phyloP scores from a whole-genome alignment of 2,888 invertebrate species.

The Odontothrips loti region DNA sequence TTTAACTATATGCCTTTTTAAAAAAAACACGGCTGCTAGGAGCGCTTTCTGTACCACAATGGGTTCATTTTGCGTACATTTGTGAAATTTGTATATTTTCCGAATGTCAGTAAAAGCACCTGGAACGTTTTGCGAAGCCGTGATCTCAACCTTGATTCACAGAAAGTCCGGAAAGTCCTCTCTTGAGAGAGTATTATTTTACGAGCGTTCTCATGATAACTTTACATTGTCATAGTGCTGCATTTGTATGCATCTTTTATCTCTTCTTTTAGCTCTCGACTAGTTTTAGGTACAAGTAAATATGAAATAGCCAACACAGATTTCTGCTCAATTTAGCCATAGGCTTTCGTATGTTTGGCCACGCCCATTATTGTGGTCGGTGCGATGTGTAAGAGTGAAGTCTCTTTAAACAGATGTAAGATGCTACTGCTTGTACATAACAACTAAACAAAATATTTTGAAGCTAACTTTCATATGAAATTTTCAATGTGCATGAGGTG shows the following conservation, averaged over 20 bases:
- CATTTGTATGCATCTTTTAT: slow-evolving; percentile 3
- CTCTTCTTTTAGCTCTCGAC: slow-evolving; percentile 5
- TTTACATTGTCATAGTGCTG: slow-evolving; percentile 8
- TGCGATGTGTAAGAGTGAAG: background rate
- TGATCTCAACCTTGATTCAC: background rate
- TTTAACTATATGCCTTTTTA: background rate
- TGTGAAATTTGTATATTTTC: background rate
- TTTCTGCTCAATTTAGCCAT: slow-evolving; percentile 26
- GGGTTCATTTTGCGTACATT: background rate
- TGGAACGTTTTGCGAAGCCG: background rate
- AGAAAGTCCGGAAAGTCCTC: background rate
- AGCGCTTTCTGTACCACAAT: background rate
- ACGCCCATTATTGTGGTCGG: background rate
- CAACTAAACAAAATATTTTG: slow-evolving; percentile 4
- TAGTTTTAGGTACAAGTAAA: slow-evolving; percentile 8
- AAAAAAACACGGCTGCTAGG: background rate
- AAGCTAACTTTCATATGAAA: background rate
- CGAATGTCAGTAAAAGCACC: background rate
- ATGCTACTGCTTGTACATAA: background rate
- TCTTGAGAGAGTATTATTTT: background rate
- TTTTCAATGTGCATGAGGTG: background rate
- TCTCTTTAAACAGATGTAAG: background rate
- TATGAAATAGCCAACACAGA: slow-evolving; percentile 9
- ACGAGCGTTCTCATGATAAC: background rate
- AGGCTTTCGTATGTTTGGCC: slow-evolving; percentile 14